Evolutionary conservation across 2,113 vertebrate species (phyloP), one percentile per base, ranked within the genome.

Genomic region (Xenopus tropicalis): DNA sequence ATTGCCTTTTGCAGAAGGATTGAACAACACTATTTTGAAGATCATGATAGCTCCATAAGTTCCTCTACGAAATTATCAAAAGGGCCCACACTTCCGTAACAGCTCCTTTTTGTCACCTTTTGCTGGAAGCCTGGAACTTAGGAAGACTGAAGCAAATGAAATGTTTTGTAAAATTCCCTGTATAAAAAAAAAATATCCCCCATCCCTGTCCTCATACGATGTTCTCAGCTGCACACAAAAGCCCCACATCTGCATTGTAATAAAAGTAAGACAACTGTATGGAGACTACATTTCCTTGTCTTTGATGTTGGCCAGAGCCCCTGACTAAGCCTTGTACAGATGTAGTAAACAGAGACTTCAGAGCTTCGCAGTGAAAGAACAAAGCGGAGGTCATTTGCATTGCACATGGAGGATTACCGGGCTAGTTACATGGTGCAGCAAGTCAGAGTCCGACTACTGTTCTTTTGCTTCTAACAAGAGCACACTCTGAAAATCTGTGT

Each of bases 1-100:
- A 85, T 93, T 77, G 90, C 92, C 13, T 98, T 99, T 82, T 98
- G 96, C 82, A 88, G 93, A 74, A 93, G 95, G 80, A 94, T 98
- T 72, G 97, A 99, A 84, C 94, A 96, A 83, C 91, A 89, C 70
- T 93, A 91, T 84, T 93, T 93, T 61, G 88, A 88, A 82, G 86
- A 88, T n/a, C 82, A 70, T 2, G 87, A 88, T 61, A 87, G 79
- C 79, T 77, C 82, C 20, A 13, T 82, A 0, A 7, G 37, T 56
- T 54, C 11, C 4, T 58, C 80, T 58, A 78, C 73, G 58, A 84
- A 61, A 3, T 80, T 83, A 43, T 81, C 88, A 16, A 92, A 93
- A 82, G 86, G 56, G 73, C 85, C 87, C 16, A 84, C 83, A 37
- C 86, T 83, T 75, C 82, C 82, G 79, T 90, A 81, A 80, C 1